A percentile compares a stretch with the other conserved stretches of the same genome.
phyloP scores from a whole-genome alignment of 2,113 vertebrate species.

The Gymnocephalus cernua region DNA sequence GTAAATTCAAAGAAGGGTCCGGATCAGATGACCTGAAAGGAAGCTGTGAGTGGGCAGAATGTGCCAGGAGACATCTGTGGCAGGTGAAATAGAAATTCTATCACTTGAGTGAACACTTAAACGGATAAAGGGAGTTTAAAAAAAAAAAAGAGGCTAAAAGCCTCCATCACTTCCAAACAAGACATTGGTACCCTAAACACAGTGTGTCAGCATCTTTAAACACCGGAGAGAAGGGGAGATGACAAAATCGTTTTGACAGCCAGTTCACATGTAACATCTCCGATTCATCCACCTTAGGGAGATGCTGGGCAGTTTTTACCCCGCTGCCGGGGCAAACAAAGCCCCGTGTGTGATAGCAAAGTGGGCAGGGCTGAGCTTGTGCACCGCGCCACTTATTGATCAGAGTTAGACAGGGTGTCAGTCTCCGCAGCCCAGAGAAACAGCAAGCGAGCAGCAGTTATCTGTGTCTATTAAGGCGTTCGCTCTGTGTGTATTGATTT shows the following conservation, averaged over 20 bases:
- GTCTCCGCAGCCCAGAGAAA: conserved; percentile 79
- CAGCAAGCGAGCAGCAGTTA: conserved; percentile 78
- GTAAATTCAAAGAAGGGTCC: conserved; percentile 37
- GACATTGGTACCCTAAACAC: conserved; percentile 78
- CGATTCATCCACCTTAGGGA: conserved; percentile 82
- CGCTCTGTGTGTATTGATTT: conserved; percentile 87
- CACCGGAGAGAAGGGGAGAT: conserved; percentile 82
- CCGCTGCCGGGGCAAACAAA: conserved; percentile 78
- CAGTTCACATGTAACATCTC: conserved; percentile 89
- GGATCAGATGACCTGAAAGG: conserved; percentile 64
- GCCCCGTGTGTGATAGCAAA: conserved; percentile 79
- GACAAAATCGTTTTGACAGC: conserved; percentile 90
- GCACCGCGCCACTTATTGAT: conserved; percentile 86
- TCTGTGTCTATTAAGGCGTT: conserved; percentile 86
- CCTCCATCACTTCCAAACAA: conserved; percentile 83
- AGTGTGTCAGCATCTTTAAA: conserved; percentile 84
- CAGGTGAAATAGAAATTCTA: conserved; percentile 74
- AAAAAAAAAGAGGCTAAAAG: conserved; percentile 77
- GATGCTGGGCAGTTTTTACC: conserved; percentile 84
- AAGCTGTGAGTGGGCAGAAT: conserved; percentile 38
- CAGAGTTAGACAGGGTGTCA: conserved; percentile 82
- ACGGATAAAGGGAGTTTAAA: conserved; percentile 70
- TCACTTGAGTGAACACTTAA: conserved; percentile 78
- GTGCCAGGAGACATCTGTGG: conserved; percentile 67
- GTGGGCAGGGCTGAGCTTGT: conserved; percentile 71